Evolutionary conservation across 2,113 vertebrate species (phyloP), one percentile per base, ranked within the genome.

Genomic region (Taxidea taxus): DNA sequence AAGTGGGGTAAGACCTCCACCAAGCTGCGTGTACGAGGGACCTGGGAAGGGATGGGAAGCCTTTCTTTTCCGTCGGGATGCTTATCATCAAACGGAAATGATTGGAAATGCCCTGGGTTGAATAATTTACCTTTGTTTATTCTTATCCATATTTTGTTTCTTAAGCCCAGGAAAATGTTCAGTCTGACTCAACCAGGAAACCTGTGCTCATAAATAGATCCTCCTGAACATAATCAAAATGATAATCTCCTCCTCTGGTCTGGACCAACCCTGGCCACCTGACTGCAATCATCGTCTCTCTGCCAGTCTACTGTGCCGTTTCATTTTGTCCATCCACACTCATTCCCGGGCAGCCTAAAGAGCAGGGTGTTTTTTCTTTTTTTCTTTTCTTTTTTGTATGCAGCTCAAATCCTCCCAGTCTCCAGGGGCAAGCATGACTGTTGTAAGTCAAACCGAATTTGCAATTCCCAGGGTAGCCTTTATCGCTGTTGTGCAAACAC

Each of bases 321-420:
- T 96, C 82, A 60, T 77, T 96, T 94, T 54, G 82, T 94, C 96
- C 81, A 70, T 70, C 42, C 44, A 84, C n/a, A 54, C 20, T 74
- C 88, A 95, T 94, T 97, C 94, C 92, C 77, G 68, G 84, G 66
- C 91, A 91, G 15, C n/a, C 74, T 14, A 94, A 29, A 91, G 93
- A 78, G 39, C 13, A 88, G 74, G 27, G 21, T 90, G 25, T 16
- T n/a, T 54, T 78, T 44, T 16, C 4, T 20, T 37, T 62, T n/a
- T 27, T 49, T 81, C 7, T 70, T 62, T 14, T 60, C 23, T 78
- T 83, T 56, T n/a, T 1, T 2, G 3, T 70, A 90, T 74, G 90
- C 96, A 93, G 82, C 64, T 96, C 34, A 82, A 2, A 91, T 89
- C 42, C 66, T 95, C 64, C 18, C 42, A 23, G 60, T 97, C 92